Base-by-base conservation (phyloP, 92 coral and sea anemone genomes). In the Pocillopora grandis region DNA sequence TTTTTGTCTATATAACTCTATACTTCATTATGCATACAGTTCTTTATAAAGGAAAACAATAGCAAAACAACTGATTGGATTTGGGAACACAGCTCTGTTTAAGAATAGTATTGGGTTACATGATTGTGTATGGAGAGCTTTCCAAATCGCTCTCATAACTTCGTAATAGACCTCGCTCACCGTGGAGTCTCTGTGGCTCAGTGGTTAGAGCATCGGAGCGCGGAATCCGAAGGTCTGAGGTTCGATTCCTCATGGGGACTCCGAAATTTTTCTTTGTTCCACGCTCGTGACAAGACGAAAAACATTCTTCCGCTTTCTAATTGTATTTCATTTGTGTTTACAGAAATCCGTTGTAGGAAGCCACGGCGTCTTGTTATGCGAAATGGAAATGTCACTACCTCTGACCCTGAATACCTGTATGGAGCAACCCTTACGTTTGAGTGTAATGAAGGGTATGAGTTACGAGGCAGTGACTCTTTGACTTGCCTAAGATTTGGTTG, bases 401-500 rank as follows among this genome's bases (percentile, higher is more conserved):
- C 94, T 2, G 99, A 96, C 20, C 86, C 89, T 15, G 60, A 78
- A 8, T 94, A 86, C 77, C 72, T 74, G n/a, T 75, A 83, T 66
- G 94, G 95, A 15, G 76, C 95, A 2, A 90, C 92, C 19, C 72
- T 94, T 62, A 79, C 58, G 3, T 95, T 94, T 82, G 78, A 84
- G 66, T 96, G 99, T 81, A 84, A 96, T 15, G 85, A 91, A 9
- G 95, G 95, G 7, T 94, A 87, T 72, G 93, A 85, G 68, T 58
- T 96, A 18, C 61, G n/a, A 12, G 94, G 99, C 0, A 55, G 79
- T 52, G 97, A 87, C 36, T 86, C 93, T 3, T 84, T 85, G 48
- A 92, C 90, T 1, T 95, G 98, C 76, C 31, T 79, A 17, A 85
- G 82, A 59, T 64, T 61, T 19, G 84, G 86, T 80, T 90, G 91